Conservation (phyloP, 64 coral and sea anemone species). For the Montipora foliosa region DNA sequence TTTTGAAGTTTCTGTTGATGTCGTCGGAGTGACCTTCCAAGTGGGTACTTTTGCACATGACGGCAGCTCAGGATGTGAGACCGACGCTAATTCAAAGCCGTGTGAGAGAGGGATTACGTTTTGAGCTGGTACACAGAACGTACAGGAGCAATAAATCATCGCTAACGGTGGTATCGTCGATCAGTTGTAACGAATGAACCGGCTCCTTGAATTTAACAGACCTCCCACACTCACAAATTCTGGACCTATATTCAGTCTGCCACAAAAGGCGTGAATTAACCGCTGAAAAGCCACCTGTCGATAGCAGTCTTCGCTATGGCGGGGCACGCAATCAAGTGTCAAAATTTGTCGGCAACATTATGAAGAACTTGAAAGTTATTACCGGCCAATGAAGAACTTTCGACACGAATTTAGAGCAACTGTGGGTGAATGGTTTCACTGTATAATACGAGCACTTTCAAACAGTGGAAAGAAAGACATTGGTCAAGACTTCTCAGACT, state of each 20-base stretch:
- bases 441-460: background rate
- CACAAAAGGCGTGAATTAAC: background rate
- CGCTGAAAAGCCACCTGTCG: background rate
- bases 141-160: constrained; percentile 33
- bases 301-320: constrained; percentile 6
- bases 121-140: background rate
- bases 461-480: background rate
- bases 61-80: background rate
- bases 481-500: background rate
- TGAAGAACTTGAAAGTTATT: background rate
- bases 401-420: background rate
- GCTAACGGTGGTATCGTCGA: background rate
- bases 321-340: background rate
- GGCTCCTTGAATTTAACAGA: background rate
- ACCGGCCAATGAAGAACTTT: background rate
- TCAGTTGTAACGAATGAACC: background rate
- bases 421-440: background rate
- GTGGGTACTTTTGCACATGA: background rate
- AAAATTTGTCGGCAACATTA: background rate
- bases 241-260: background rate
- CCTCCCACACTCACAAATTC: background rate
- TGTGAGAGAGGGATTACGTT: background rate
- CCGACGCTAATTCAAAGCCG: background rate
- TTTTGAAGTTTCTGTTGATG: background rate
- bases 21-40: background rate